Evolutionary conservation across 2,888 invertebrate species (phyloP).

Genomic region (Pheosia tremula): DNA sequence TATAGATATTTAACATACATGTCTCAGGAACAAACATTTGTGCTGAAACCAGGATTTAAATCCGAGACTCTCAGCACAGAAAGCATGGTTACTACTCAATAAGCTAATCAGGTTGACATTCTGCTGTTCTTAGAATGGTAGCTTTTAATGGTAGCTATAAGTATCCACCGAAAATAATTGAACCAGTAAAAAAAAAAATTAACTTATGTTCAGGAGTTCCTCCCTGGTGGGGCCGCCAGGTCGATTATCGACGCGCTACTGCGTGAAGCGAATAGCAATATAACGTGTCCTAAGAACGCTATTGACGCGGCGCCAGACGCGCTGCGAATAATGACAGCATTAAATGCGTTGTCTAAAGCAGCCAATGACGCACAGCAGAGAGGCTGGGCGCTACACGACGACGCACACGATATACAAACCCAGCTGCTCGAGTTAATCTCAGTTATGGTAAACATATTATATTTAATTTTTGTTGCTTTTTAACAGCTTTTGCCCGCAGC

Average conservation of each 20-base stretch:
- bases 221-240: slow-evolving; percentile 76
- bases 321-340: slow-evolving; percentile 91
- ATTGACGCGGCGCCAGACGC: slow-evolving; percentile 94
- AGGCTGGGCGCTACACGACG: slow-evolving; percentile 97
- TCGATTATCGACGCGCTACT: slow-evolving; percentile 78
- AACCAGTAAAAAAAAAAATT: too few relatives aligned
- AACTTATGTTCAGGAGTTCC: slow-evolving; percentile 60
- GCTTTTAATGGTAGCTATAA: too few relatives aligned
- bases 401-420: slow-evolving; percentile 94
- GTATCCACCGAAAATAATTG: too few relatives aligned
- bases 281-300: slow-evolving; percentile 84
- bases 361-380: slow-evolving; percentile 98
- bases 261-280: slow-evolving; percentile 76
- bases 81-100: too few relatives aligned
- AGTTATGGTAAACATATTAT: slow-evolving; percentile 86
- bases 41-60: too few relatives aligned
- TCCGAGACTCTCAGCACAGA: too few relatives aligned
- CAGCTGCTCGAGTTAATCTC: slow-evolving; percentile 93
- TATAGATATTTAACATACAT: too few relatives aligned
- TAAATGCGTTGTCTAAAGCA: slow-evolving; percentile 93
- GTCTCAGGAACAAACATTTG: too few relatives aligned
- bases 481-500: too few relatives aligned
- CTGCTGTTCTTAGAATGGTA: too few relatives aligned
- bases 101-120: too few relatives aligned
- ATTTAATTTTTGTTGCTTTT: not conserved